These are phyloP conservation scores for Perca flavescens DNA, from an alignment of 2,113 vertebrate species.

Conservation along the genomic window DNA sequence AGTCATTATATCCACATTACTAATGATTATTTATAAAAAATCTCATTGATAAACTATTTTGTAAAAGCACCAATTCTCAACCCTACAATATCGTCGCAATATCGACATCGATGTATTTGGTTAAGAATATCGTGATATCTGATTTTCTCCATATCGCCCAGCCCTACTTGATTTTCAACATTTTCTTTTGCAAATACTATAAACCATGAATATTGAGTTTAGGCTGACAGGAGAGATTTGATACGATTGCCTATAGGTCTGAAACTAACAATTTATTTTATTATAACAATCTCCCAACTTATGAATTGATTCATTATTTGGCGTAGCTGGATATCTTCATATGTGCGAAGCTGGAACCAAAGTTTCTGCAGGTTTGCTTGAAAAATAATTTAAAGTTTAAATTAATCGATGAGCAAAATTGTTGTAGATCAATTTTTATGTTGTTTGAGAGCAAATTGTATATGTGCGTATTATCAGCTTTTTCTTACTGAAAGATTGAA, in stretches of 20 bases:
- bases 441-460: background rate
- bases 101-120: no score
- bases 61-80: no score
- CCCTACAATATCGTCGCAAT: no score
- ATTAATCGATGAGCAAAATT: background rate
- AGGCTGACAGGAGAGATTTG: background rate
- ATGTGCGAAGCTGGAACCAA: background rate
- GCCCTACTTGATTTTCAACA: no score
- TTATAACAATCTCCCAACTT: background rate
- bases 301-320: background rate
- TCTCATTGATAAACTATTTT: no score
- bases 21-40: no score
- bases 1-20: no score
- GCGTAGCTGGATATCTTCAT: background rate
- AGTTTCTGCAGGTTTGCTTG: background rate
- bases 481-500: background rate
- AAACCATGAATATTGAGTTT: background rate
- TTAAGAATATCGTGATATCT: no score
- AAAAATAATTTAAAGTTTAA: background rate
- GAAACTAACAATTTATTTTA: no score
- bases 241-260: no score
- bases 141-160: no score
- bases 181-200: background rate
- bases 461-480: background rate
- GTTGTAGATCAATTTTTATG: background rate